A percentile compares a stretch with the other conserved stretches of the same genome.
These are phyloP conservation scores for Oreochromis tanganicae DNA, from an alignment of 2,113 vertebrate species.

Conservation along the genomic window DNA sequence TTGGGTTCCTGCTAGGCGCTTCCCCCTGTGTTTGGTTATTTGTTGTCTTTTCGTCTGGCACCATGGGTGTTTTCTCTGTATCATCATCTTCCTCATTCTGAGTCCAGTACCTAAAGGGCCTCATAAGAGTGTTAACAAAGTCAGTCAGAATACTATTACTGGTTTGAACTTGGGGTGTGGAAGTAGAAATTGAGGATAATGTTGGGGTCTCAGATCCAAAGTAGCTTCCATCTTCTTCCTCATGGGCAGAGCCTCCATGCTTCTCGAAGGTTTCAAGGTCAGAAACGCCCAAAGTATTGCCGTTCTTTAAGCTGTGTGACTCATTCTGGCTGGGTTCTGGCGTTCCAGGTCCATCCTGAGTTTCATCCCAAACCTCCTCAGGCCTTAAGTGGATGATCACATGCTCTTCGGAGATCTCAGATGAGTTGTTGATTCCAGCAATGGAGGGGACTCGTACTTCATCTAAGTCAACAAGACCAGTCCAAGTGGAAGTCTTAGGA, in stretches of 20 bases:
- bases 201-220: slow-evolving; percentile 20
- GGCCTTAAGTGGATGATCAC: slow-evolving; percentile 62
- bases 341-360: not conserved
- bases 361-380: slow-evolving; percentile 29
- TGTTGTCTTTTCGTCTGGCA: slow-evolving; percentile 3
- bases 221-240: slow-evolving; percentile 37
- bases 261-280: slow-evolving; percentile 36
- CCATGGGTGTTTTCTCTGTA: not conserved
- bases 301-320: not conserved
- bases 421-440: slow-evolving; percentile 44
- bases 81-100: not conserved
- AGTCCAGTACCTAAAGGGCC: slow-evolving; percentile 64
- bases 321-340: not conserved
- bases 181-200: slow-evolving; percentile 1
- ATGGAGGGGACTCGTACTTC: slow-evolving; percentile 46
- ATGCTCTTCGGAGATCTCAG: slow-evolving; percentile 75
- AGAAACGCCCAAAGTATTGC: not conserved
- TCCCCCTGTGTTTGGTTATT: slow-evolving; percentile 22
- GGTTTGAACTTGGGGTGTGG: slow-evolving; percentile 50
- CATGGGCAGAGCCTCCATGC: slow-evolving; percentile 61
- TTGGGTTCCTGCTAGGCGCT: slow-evolving; percentile 23
- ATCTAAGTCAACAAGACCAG: slow-evolving; percentile 54
- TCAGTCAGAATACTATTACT: slow-evolving; percentile 64
- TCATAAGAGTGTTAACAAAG: slow-evolving; percentile 71
- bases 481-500: slow-evolving; percentile 56